Conservation (phyloP, 2,113 vertebrate genomes). For the Neogobius melanostomus region DNA sequence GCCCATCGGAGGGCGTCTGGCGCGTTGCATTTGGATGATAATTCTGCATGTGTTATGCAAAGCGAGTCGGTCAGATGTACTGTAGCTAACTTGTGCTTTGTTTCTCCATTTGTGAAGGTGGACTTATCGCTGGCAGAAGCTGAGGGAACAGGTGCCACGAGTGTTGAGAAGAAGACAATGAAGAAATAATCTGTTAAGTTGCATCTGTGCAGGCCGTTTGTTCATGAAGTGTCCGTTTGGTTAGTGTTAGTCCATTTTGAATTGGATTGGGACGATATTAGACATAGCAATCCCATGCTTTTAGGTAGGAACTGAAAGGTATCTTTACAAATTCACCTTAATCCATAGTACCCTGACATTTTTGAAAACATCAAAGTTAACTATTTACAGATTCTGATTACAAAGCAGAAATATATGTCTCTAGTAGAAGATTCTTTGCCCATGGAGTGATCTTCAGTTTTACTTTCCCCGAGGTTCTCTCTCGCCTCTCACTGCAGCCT, state of each 20-base stretch:
- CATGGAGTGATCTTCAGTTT: not conserved
- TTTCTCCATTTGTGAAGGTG: slow-evolving; percentile 45
- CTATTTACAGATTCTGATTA: too few species aligned
- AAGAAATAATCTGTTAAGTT: slow-evolving; percentile 1
- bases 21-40: slow-evolving; percentile 35
- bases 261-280: too few species aligned
- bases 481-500: not conserved
- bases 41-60: slow-evolving; percentile 24
- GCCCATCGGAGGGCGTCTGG: slow-evolving; percentile 14
- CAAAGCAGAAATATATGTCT: too few species aligned
- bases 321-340: too few species aligned
- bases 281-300: too few species aligned
- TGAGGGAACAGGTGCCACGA: slow-evolving; percentile 42
- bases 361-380: too few species aligned
- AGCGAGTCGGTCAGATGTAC: slow-evolving; percentile 37
- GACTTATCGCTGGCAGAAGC: slow-evolving; percentile 51
- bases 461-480: slow-evolving; percentile 25
- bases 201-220: not conserved
- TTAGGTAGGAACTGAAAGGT: too few species aligned
- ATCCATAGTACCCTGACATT: too few species aligned
- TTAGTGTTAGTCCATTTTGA: not conserved
- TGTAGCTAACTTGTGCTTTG: slow-evolving; percentile 29
- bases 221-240: not conserved
- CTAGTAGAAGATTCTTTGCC: too few species aligned
- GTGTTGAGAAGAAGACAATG: slow-evolving; percentile 33